Percentiles rank a stretch among this genome's conserved stretches.
phyloP scores from a whole-genome alignment of 2,113 vertebrate species.

The Neogale vison region DNA sequence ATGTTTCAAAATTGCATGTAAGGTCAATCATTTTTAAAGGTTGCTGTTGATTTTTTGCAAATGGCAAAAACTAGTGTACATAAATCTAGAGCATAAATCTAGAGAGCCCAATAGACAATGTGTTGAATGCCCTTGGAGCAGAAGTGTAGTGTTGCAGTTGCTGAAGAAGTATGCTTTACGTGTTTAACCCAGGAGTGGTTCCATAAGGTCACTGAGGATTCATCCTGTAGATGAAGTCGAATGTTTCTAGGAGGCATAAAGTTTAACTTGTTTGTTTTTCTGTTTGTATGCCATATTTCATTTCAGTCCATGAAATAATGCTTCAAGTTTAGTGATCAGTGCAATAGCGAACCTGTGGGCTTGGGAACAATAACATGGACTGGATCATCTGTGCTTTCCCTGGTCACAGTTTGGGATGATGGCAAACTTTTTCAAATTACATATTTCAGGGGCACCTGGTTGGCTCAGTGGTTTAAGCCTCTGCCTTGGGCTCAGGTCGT shows the following conservation, averaged over 20 bases:
- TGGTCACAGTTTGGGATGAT: background rate
- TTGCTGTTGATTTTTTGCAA: conserved; percentile 58
- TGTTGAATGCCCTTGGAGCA: conserved; percentile 26
- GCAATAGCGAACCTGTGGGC: background rate
- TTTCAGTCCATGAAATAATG: background rate
- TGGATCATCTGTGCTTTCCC: background rate
- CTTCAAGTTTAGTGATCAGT: background rate
- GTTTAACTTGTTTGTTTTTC: conserved; percentile 14
- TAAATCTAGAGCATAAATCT: background rate
- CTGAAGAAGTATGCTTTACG: background rate
- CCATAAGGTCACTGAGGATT: conserved; percentile 35
- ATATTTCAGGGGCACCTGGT: background rate
- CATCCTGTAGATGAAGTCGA: conserved; percentile 6
- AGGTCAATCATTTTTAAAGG: conserved; percentile 30
- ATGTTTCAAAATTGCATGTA: conserved; percentile 45
- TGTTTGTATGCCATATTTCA: background rate
- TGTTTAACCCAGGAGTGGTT: background rate
- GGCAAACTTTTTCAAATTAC: background rate
- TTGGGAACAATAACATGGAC: background rate
- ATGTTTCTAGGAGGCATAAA: background rate
- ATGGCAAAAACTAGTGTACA: background rate
- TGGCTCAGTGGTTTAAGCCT: too few relatives aligned
- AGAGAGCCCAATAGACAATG: background rate
- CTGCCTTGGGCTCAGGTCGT: too few relatives aligned
- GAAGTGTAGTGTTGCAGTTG: background rate